Evolutionary conservation across 1,140 invertebrate genomes (phyloP), one percentile per base, ranked within the genome.

Genomic region (Bombus huntii): DNA sequence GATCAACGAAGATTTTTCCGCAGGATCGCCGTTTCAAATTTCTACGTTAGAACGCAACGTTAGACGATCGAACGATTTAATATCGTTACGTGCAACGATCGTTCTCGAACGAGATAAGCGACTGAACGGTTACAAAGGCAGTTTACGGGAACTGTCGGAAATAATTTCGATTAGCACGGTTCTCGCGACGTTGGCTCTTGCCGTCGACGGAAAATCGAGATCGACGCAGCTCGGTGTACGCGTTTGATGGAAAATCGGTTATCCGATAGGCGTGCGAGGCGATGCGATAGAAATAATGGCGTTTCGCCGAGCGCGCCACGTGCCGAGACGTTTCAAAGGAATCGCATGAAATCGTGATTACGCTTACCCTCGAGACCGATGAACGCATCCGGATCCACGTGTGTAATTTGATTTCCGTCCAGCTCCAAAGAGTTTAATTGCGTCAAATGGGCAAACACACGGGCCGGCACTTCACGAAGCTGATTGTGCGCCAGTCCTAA

Each of bases 401-500:
- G 96, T 81, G 96, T 96, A 90, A 98, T 98, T 87, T 96, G 96
- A 95, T 98, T 98, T 71, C 97, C 97, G 91, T 98, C 98, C 82
- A 98, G 94, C 95, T 98, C 98, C 90, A 98, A 95, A 18, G 98
- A 98, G 94, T 98, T 98, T 59, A 98, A 95, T 90, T 97, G 96
- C 39, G 95, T 96, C 86, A 98, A 95, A 93, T 98, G 97, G 8
- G 97, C 96, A 94, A 98, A 98, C 57, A 98, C 98, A 89, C 97
- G 96, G 15, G 97, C 96, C 53, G 98, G 97, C 77, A 98, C 96
- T 89, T 97, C 96, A 77, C 96, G 96, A 83, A 98, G 95, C 90
- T 97, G 96, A 95, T 98, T 98, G 93, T 98, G 98, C 13, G 97
- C 98, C 92, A 98, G 95, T 77, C 97, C 97, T 81, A 98, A 95